Base-by-base conservation (phyloP, 2,888 invertebrate species). In the Ligdia adustata region DNA sequence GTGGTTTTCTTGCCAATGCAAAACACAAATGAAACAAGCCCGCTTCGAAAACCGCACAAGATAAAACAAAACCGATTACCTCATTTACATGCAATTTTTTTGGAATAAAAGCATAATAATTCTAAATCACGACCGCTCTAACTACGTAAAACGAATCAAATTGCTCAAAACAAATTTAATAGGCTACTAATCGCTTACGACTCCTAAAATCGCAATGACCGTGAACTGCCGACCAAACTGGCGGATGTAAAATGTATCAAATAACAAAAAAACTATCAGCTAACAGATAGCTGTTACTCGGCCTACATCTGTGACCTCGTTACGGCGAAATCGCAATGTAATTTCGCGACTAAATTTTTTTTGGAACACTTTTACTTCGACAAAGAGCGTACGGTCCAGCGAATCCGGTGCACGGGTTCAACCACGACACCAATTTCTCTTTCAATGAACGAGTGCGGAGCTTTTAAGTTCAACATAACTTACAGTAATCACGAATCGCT, bases 281-380 rank as follows among this genome's bases (percentile, higher is more conserved):
- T 77, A 80, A 76, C 78, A 75, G 73, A 81, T 82, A 82, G 84
- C 90, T 82, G 90, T 89, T 82, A 82, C 79, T 86, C 82, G 88
- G 77, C 89, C 89, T 75, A 90, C 86, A 84, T 88, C 67, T 52
- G 58, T 76, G 81, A 78, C 89, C 90, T 76, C 78, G 88, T 86
- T 87, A 72, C 77, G 74, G 85, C 86, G 84, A 89, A 89, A 89
- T 88, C 85, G 89, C 89, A 83, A 87, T 86, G 87, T 85, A 87
- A 88, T 88, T 90, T 90, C 78, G 90, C 89, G 84, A 87, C 76
- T 77, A 78, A 79, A 83, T 75, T 86, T 85, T 45, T 57, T 88
- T 88, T 77, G 87, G 86, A 89, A 87, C 89, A 89, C 89, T 89
- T 89, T 90, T 90, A 90, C 89, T 90, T 85, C 65, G 82, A 70